phyloP scores from a whole-genome alignment of 2,888 invertebrate species.

The Branchellion lobata region DNA sequence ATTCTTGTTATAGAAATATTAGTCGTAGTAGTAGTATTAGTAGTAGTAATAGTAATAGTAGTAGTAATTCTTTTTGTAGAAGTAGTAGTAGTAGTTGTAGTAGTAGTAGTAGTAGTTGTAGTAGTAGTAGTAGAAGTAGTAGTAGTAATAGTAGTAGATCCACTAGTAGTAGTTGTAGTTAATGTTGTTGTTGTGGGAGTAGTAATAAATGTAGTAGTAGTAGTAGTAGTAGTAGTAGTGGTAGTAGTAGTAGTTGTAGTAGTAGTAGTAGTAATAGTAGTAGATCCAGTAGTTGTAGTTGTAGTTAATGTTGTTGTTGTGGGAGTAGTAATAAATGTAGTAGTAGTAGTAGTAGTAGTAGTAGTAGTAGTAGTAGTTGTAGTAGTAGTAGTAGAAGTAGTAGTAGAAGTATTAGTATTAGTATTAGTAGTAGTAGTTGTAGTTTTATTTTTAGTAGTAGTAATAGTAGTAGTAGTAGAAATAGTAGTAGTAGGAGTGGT shows the following conservation, averaged over 20 bases:
- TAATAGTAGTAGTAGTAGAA: slow-evolving; percentile 30
- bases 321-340: background rate
- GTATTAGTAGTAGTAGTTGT: slow-evolving; percentile 16
- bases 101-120: slow-evolving; percentile 14
- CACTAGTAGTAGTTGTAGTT: background rate
- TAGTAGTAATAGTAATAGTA: slow-evolving; percentile 14
- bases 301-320: slow-evolving; percentile 5
- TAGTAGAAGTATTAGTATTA: background rate
- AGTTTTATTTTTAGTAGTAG: slow-evolving; percentile 29
- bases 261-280: slow-evolving; percentile 29
- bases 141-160: background rate
- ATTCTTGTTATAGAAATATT: background rate
- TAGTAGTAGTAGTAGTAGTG: slow-evolving; percentile 24
- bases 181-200: background rate
- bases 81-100: slow-evolving; percentile 18
- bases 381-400: slow-evolving; percentile 15
- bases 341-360: slow-evolving; percentile 27
- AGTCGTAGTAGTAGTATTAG: slow-evolving; percentile 10
- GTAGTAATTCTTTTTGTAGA: background rate
- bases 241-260: slow-evolving; percentile 20
- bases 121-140: slow-evolving; percentile 11
- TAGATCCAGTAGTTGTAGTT: slow-evolving; percentile 5
- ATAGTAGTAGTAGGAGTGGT: slow-evolving; percentile 28
- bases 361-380: slow-evolving; percentile 25
- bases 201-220: slow-evolving; percentile 3